These are phyloP conservation scores for Halocaridina rubra DNA, from an alignment of 2,888 invertebrate genomes.

Conservation along the genomic window DNA sequence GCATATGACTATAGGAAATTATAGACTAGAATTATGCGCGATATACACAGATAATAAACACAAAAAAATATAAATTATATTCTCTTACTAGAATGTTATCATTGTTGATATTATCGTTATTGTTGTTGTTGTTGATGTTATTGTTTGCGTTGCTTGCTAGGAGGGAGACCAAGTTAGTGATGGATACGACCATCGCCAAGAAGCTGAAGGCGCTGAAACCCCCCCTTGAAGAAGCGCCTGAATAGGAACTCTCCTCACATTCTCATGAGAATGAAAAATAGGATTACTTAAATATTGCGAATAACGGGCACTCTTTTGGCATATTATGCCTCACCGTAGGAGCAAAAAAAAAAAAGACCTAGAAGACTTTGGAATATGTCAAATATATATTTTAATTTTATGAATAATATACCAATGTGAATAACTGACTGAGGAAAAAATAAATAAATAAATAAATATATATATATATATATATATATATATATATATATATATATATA, in stretches of 20 bases:
- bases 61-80: no score
- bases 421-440: neutral
- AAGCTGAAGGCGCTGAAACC: slow-evolving; percentile 47
- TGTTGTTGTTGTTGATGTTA: slow-evolving; percentile 44
- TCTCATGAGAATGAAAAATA: no score
- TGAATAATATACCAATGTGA: no score
- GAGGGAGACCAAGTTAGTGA: slow-evolving; percentile 30
- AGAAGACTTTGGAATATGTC: no score
- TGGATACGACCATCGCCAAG: slow-evolving; percentile 45
- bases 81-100: slow-evolving; percentile 29
- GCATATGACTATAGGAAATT: no score
- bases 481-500: slow-evolving; percentile 13
- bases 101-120: slow-evolving; percentile 44
- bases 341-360: no score
- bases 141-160: slow-evolving; percentile 43
- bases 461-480: slow-evolving; percentile 13
- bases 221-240: neutral
- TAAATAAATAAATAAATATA: neutral
- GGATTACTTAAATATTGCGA: no score
- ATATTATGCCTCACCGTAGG: no score
- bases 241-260: neutral
- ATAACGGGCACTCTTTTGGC: no score
- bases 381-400: no score
- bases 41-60: no score
- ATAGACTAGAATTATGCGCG: no score